Conservation (phyloP, 2,113 vertebrate genomes). For the Mesoclemmys tuberculata region DNA sequence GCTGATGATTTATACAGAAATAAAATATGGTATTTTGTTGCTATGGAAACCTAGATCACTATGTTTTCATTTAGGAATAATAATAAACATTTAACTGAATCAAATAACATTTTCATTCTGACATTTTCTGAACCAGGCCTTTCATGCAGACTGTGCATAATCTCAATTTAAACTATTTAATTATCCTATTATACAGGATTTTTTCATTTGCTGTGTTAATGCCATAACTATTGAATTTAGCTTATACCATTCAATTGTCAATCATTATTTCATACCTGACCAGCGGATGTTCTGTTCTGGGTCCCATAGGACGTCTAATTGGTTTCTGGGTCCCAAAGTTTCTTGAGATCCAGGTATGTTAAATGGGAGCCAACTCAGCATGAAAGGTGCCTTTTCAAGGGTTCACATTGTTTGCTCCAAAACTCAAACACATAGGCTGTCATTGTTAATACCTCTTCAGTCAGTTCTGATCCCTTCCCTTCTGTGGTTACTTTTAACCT, state of each 20-base stretch:
- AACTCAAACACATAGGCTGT: not conserved
- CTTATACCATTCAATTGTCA: not conserved
- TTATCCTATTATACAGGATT: constrained; percentile 19
- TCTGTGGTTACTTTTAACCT: not conserved
- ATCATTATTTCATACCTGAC: not conserved
- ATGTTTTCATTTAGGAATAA: constrained; percentile 43
- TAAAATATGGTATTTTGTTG: constrained; percentile 35
- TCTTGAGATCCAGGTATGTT: accelerated
- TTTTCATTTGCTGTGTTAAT: not conserved
- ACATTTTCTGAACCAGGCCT: constrained; percentile 31
- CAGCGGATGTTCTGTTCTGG: not conserved
- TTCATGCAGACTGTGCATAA: not conserved
- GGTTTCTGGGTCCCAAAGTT: not conserved
- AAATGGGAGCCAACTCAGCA: not conserved
- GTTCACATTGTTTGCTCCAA: not conserved
- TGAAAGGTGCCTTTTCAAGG: accelerated
- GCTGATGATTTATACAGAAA: constrained; percentile 48
- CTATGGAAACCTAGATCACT: constrained; percentile 21
- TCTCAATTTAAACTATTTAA: constrained; percentile 33
- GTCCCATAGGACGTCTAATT: not conserved
- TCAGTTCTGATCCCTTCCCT: not conserved
- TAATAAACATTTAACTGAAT: constrained; percentile 46
- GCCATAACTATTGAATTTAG: constrained; percentile 13
- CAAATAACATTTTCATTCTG: constrained; percentile 32
- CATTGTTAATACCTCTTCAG: not conserved